phyloP scores from a whole-genome alignment of 1,140 invertebrate species.

The Probaryconus sp. region DNA sequence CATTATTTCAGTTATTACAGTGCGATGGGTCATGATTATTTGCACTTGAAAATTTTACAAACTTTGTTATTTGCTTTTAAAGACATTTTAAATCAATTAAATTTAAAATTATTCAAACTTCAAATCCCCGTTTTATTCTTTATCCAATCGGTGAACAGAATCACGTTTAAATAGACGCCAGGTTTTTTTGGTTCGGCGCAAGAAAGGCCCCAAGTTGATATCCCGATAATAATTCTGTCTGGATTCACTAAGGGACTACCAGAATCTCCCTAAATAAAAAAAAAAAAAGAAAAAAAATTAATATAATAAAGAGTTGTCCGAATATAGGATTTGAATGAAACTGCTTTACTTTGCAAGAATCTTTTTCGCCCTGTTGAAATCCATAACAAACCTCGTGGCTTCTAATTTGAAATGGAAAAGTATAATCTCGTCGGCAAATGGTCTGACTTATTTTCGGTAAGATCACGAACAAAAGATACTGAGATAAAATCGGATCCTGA shows the following conservation, averaged over 20 bases:
- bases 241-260: constrained; percentile 46
- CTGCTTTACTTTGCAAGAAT: constrained; percentile 44
- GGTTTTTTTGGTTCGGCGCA: constrained; percentile 15
- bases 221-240: constrained; percentile 41
- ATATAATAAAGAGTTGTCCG: no score
- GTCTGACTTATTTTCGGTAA: constrained; percentile 34
- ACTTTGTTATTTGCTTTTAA: no score
- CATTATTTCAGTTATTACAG: no score
- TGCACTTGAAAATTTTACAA: no score
- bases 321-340: neutral
- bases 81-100: no score
- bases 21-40: no score
- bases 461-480: constrained; percentile 42
- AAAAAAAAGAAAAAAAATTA: constrained; percentile 27
- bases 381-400: constrained; percentile 52
- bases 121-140: constrained; percentile 21
- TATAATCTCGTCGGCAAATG: constrained; percentile 34
- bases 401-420: constrained; percentile 30
- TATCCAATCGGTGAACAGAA: constrained; percentile 36
- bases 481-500: constrained; percentile 22
- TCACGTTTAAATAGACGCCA: constrained; percentile 35
- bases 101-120: neutral
- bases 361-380: constrained; percentile 25
- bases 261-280: constrained; percentile 59
- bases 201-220: constrained; percentile 39